These are phyloP conservation scores for Hirtodrosophila histrioides DNA, from an alignment of 2,888 invertebrate species.

Conservation along the genomic window DNA sequence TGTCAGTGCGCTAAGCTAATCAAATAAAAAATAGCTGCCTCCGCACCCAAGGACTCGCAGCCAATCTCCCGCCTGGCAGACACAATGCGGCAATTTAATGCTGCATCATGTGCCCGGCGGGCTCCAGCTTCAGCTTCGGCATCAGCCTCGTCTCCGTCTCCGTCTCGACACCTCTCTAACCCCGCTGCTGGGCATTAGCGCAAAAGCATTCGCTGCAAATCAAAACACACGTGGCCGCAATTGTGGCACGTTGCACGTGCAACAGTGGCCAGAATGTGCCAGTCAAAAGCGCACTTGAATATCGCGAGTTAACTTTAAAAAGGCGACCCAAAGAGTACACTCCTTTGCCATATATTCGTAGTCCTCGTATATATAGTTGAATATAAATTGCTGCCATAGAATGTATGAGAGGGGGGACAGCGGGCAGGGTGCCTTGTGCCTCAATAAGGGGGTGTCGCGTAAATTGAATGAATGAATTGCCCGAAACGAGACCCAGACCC, in stretches of 20 bases:
- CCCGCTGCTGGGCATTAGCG: constrained; percentile 40
- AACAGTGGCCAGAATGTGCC: constrained; percentile 65
- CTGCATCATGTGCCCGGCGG: constrained; percentile 82
- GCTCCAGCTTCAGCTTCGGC: constrained; percentile 30
- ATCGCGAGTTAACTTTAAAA: constrained; percentile 63
- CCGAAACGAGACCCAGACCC: constrained; percentile 48
- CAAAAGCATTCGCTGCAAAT: constrained; percentile 81
- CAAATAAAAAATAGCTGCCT: constrained; percentile 72
- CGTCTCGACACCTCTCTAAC: constrained; percentile 26
- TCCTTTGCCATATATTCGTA: constrained; percentile 4
- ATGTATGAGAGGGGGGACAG: constrained; percentile 2
- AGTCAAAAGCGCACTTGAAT: constrained; percentile 74
- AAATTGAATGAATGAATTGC: constrained; percentile 82
- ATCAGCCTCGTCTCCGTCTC: constrained; percentile 29
- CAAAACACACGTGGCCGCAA: constrained; percentile 85
- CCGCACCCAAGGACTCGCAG: constrained; percentile 27
- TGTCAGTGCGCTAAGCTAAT: constrained; percentile 72
- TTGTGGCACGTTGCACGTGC: constrained; percentile 82
- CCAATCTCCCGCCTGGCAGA: constrained; percentile 61
- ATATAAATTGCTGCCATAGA: constrained; percentile 48
- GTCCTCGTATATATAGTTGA: constrained; percentile 26
- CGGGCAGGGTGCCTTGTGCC: constrained; percentile 20
- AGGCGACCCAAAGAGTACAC: constrained; percentile 27
- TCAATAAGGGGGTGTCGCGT: constrained; percentile 77
- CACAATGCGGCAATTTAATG: constrained; percentile 84